A percentile compares a stretch with the other conserved stretches of the same genome.
phyloP scores from a whole-genome alignment of 2,888 invertebrate genomes.

The Hipparchia semele region DNA sequence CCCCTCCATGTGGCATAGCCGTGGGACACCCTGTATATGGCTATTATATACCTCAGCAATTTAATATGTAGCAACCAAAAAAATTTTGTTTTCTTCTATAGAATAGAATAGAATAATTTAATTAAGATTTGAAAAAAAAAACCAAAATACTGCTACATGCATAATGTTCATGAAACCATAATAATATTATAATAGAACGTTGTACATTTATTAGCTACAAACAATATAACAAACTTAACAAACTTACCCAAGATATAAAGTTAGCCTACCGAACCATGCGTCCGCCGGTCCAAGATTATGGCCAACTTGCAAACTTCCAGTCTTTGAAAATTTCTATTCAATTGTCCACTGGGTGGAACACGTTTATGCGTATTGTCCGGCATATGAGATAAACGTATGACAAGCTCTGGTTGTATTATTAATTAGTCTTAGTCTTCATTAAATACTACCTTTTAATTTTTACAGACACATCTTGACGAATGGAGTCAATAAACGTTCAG shows the following conservation, averaged over 20 bases:
- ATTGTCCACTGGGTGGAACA: constrained; percentile 11
- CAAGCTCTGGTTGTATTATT: neutral
- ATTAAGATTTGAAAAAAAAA: no score
- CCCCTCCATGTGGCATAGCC: no score
- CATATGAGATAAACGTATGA: neutral
- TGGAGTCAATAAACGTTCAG: no score
- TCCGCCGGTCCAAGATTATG: constrained; percentile 36
- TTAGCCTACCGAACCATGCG: constrained; percentile 43
- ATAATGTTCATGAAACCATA: neutral
- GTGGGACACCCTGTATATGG: no score
- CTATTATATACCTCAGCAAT: no score
- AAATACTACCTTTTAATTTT: no score
- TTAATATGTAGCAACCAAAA: no score
- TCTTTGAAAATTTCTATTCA: constrained; percentile 39
- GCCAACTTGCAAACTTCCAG: constrained; percentile 47
- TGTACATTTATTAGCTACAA: neutral
- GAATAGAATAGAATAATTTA: no score
- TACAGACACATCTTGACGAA: no score
- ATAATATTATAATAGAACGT: neutral
- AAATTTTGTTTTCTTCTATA: no score
- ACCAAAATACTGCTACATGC: neutral
- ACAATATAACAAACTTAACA: neutral
- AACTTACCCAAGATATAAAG: constrained; percentile 35
- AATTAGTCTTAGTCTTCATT: no score
- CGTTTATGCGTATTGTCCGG: neutral